Evolutionary conservation across 2,797 vertebrate species (phyloP), one percentile per base, ranked within the genome.

Genomic region (Schizopygopsis malacanthus): DNA sequence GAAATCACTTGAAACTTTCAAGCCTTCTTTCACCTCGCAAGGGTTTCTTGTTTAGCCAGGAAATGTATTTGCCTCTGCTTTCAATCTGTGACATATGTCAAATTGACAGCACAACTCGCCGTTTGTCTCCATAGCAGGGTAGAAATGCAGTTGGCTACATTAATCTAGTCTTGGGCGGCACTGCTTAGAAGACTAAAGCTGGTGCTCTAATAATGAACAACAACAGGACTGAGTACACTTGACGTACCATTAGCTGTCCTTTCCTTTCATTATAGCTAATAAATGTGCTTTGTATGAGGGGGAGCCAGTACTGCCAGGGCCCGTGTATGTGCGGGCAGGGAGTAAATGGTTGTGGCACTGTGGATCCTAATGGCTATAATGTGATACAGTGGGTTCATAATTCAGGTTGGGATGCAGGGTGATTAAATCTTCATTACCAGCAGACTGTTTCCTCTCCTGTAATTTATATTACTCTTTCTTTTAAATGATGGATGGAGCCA

Each of bases 341-440:
- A 90, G 87, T 89, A 92, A 91, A 93, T 93, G 89, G 86, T 88
- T 78, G 77, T 79, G 69, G 83, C 90, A 91, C 92, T 90, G 85
- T 12, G 87, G 91, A 92, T 86, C 87, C 78, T 91, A 92, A 91
- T 93, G 91, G 91, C 76, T 86, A 75, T 72, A 89, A 90, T 90
- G 89, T 87, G 76, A 89, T 89, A 87, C 82, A 85, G 77, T 85
- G 86, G 87, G 88, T 91, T 92, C 92, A 94, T 95, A 94, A 94
- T 90, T 93, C 92, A 92, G 70, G 85, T 78, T 37, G 87, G 91
- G 90, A 91, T 88, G 89, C 87, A 78, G 84, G 91, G 91, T 94
- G 94, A 94, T 94, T 94, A 94, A 93, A 93, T 93, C 91, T 93
- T 93, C 92, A 94, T 95, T 92, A 94, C 83, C 85, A 84, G 87